A percentile compares a stretch with the other conserved stretches of the same genome.
Conservation (phyloP, 2,888 invertebrate genomes). For the Nematopogon swammerdamellus region DNA sequence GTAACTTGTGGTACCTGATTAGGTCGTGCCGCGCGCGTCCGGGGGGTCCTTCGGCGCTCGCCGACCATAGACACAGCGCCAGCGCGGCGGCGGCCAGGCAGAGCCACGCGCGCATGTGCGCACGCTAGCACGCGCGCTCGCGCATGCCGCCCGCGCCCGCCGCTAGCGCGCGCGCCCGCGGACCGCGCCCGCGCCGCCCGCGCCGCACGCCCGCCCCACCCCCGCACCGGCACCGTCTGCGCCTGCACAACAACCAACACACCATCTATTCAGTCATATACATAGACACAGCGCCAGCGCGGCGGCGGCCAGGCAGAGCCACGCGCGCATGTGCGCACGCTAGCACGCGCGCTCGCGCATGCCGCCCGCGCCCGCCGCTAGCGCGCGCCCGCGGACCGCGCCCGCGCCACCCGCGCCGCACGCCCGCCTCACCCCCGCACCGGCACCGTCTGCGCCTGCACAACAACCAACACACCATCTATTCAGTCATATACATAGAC, state of each 20-base stretch:
- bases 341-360: conserved; percentile 24
- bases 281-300: neutral
- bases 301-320: conserved; percentile 19
- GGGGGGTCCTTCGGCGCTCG: too few relatives aligned
- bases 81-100: conserved; percentile 38
- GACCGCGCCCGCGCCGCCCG: conserved; percentile 38
- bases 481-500: too few relatives aligned
- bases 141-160: conserved; percentile 31
- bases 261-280: neutral
- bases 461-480: too few relatives aligned
- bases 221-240: conserved; percentile 27
- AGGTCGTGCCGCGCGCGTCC: too few relatives aligned
- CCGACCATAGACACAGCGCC: too few relatives aligned
- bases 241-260: conserved; percentile 27
- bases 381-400: conserved; percentile 14
- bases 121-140: conserved; percentile 25
- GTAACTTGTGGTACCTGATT: too few relatives aligned
- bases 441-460: too few relatives aligned
- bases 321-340: conserved; percentile 31
- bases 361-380: conserved; percentile 28
- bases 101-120: conserved; percentile 49
- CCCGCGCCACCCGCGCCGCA: too few relatives aligned
- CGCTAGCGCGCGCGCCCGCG: conserved; percentile 32
- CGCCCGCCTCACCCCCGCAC: too few relatives aligned
- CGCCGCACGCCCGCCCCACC: conserved; percentile 26